Evolutionary conservation across 2,888 invertebrate genomes (phyloP).

Genomic region (Drosophila meridionalis): DNA sequence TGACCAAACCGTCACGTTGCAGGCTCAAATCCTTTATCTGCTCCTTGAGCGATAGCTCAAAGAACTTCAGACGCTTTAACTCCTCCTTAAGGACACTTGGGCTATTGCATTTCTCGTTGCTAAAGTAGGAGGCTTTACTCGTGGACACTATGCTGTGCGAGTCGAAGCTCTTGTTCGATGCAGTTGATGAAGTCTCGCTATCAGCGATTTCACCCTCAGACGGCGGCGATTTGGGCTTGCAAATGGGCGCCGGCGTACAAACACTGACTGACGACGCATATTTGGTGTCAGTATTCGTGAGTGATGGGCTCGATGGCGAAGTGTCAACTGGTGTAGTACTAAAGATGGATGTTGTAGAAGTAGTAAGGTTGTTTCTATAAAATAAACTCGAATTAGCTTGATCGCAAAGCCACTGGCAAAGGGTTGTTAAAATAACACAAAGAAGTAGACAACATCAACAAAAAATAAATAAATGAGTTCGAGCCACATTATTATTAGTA

Average conservation of each 20-base stretch:
- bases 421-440: not conserved
- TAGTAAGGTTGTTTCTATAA: constrained; percentile 80
- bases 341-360: constrained; percentile 84
- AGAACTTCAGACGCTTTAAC: constrained; percentile 83
- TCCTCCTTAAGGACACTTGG: constrained; percentile 84
- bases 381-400: constrained; percentile 1
- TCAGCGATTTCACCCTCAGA: constrained; percentile 77
- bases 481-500: not conserved
- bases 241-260: constrained; percentile 72
- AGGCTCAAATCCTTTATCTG: constrained; percentile 84
- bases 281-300: constrained; percentile 54
- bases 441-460: not conserved
- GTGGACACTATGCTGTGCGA: constrained; percentile 83
- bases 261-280: constrained; percentile 34
- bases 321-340: constrained; percentile 81
- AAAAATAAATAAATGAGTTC: not conserved
- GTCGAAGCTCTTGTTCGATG: constrained; percentile 84
- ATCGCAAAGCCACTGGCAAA: not conserved
- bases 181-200: constrained; percentile 83
- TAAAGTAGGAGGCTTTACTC: constrained; percentile 71
- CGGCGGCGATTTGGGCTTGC: constrained; percentile 74
- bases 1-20: constrained; percentile 85
- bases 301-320: constrained; percentile 51
- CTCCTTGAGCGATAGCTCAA: constrained; percentile 84
- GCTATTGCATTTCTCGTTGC: constrained; percentile 73